Evolutionary conservation across 1,140 invertebrate genomes (phyloP), one percentile per base, ranked within the genome.

Genomic region (Sycophaga agraensis): DNA sequence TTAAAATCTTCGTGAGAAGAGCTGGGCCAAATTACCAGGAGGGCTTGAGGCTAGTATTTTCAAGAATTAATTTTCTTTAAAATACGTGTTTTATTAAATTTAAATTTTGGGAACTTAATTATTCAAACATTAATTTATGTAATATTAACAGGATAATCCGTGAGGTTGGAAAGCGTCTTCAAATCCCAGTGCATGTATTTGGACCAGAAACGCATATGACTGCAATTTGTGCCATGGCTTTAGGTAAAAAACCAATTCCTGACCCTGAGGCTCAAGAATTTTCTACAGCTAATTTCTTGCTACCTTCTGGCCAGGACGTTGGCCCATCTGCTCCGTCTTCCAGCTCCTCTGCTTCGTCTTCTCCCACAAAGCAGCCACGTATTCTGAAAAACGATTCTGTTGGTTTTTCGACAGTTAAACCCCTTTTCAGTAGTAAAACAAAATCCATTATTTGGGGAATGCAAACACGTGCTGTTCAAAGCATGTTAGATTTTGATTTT

Each of bases 131-230:
- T n/a, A 26, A 28, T 9, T 26, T 28, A 48, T n/a, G n/a, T n/a
- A n/a, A 22, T 42, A 7, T 19, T 59, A 28, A 7, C 11, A 89
- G 93, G 70, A 88, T 91, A 69, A 94, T 95, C 84, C 85, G 92
- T 1, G 92, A 95, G 76, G 90, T 92, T 75, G 96, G 95, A 34
- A 88, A 92, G 69, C 90, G 90, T 17, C 84, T 97, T 19, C 91
- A 91, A 46, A 93, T 99, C 71, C 94, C 96, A 0, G 87, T 99
- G 65, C 87, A 91, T 73, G 97, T 99, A 24, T 99, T 98, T 77
- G 98, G 98, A 0, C 97, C 97, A 0, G 98, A 99, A 80, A 97
- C 94, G 9, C 97, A 99, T 79, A 99, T 99, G 98, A 99, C 98
- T 0, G 91, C 96, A 9, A 98, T 99, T 73, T 97, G 98, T 64